These are phyloP conservation scores for Xenentodon cancila DNA, from an alignment of 2,797 vertebrate genomes.

Conservation along the genomic window DNA sequence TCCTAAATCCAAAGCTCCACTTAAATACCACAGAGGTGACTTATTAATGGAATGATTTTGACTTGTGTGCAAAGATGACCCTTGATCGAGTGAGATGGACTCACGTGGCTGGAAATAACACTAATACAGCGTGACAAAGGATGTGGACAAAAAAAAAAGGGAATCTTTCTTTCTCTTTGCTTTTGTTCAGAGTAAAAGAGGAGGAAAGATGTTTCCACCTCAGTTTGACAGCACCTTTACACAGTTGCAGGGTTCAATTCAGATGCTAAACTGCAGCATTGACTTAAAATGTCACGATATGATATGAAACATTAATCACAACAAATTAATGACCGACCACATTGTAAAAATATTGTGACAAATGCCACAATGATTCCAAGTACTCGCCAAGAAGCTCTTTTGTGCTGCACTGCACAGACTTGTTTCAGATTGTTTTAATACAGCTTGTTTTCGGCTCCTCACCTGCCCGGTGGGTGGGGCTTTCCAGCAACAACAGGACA, in stretches of 20 bases:
- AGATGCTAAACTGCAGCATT: too few species aligned
- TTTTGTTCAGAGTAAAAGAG: conserved; percentile 50
- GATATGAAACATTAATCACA: too few species aligned
- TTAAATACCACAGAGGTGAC: conserved; percentile 74
- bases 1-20: conserved; percentile 74
- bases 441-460: conserved; percentile 14
- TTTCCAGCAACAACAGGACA: conserved; percentile 17
- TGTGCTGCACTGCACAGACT: too few species aligned
- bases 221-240: conserved; percentile 28
- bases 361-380: too few species aligned
- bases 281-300: too few species aligned
- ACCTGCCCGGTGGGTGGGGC: conserved; percentile 36
- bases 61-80: conserved; percentile 63
- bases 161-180: conserved; percentile 33
- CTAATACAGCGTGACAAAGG: conserved; percentile 56
- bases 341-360: too few species aligned
- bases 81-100: conserved; percentile 58
- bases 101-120: conserved; percentile 57
- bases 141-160: conserved; percentile 42
- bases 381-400: too few species aligned
- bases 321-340: too few species aligned
- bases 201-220: conserved; percentile 60
- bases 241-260: background rate
- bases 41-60: conserved; percentile 75
- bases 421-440: too few species aligned